Percentiles rank a stretch among this genome's conserved stretches.
Evolutionary conservation across 2,113 vertebrate genomes (phyloP).

Genomic region (Gavialis gangeticus): DNA sequence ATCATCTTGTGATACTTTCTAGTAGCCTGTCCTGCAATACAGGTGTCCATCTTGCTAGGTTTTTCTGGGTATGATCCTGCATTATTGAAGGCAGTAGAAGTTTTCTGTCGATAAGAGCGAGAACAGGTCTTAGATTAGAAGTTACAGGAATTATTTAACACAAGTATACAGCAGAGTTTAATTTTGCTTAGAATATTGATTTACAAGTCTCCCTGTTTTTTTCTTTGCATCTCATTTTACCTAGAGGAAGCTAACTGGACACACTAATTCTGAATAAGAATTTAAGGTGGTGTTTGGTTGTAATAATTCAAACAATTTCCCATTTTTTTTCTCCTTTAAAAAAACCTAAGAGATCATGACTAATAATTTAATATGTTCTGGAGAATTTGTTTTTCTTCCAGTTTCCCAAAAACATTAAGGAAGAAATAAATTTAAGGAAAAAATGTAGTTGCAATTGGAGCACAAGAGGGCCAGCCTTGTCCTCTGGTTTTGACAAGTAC

Average conservation of each 20-base stretch:
- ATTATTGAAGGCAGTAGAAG: background rate
- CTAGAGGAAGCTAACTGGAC: conserved; percentile 61
- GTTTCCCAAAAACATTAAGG: conserved; percentile 51
- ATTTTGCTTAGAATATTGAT: conserved; percentile 59
- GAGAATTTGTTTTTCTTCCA: conserved; percentile 41
- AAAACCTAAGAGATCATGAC: conserved; percentile 42
- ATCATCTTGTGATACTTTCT: conserved; percentile 30
- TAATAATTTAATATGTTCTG: conserved; percentile 67
- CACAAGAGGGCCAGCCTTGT: background rate
- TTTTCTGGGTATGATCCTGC: background rate
- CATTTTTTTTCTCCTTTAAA: conserved; percentile 1
- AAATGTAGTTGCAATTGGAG: background rate
- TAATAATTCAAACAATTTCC: conserved; percentile 71
- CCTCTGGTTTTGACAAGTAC: background rate
- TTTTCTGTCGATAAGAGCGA: background rate
- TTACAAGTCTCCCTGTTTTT: conserved; percentile 19
- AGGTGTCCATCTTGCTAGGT: background rate
- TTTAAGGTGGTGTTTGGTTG: conserved; percentile 55
- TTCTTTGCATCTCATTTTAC: conserved; percentile 46
- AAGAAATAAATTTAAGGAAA: conserved; percentile 10
- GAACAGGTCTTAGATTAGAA: conserved; percentile 1
- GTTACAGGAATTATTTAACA: conserved; percentile 50
- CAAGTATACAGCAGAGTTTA: conserved; percentile 22
- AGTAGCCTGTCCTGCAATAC: background rate
- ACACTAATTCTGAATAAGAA: conserved; percentile 62